Evolutionary conservation across 2,888 invertebrate species (phyloP).

Genomic region (Rhynchonema sp.): DNA sequence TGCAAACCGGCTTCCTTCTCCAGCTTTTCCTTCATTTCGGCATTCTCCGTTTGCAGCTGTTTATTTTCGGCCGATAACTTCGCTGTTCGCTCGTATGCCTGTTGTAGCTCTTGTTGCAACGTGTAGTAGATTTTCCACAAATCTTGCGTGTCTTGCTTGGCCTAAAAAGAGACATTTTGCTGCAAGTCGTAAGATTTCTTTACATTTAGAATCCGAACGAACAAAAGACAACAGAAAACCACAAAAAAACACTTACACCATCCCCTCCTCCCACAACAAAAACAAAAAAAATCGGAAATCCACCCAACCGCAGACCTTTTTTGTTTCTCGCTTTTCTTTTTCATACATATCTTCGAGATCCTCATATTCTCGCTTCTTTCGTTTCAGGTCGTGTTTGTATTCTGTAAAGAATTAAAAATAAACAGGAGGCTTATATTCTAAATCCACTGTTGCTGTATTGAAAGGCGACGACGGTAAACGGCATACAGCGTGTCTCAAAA

Average conservation of each 20-base stretch:
- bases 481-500: too few relatives aligned
- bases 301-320: background rate
- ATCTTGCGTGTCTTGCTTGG: conserved; percentile 5
- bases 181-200: too few relatives aligned
- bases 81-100: conserved; percentile 1
- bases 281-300: too few relatives aligned
- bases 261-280: background rate
- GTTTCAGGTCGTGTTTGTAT: background rate
- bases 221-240: background rate
- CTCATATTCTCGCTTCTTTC: background rate
- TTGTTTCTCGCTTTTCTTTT: background rate
- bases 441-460: too few relatives aligned
- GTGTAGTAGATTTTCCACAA: conserved; percentile 6
- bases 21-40: background rate
- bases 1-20: background rate
- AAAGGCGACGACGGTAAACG: too few relatives aligned
- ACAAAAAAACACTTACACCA: background rate
- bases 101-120: conserved; percentile 4
- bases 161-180: background rate
- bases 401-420: background rate
- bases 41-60: background rate
- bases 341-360: background rate
- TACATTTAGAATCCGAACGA: too few relatives aligned
- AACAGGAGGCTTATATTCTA: too few relatives aligned
- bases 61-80: conserved; percentile 1